These are phyloP conservation scores for Tor tambroides DNA, from an alignment of 2,113 vertebrate genomes.

Conservation along the genomic window DNA sequence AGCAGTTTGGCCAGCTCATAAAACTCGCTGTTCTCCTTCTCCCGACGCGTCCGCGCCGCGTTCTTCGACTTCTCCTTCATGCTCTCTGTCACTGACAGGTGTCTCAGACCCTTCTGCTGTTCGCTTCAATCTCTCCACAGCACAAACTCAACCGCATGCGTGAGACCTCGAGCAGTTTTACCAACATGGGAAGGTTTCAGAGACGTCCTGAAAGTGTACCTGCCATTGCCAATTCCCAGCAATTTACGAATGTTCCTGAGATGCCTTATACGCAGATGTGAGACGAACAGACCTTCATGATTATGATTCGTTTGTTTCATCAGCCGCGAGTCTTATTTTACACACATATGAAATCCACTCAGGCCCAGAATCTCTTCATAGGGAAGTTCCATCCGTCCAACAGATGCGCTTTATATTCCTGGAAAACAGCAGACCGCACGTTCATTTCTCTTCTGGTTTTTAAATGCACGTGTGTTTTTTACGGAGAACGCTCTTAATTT, in stretches of 20 bases:
- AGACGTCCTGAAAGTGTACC: not conserved
- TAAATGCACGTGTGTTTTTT: too few species aligned
- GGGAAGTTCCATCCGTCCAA: constrained; percentile 33
- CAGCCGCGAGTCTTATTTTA: constrained; percentile 35
- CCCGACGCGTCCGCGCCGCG: constrained; percentile 95
- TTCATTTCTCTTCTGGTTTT: not conserved
- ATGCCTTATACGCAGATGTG: constrained; percentile 43
- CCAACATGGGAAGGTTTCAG: constrained; percentile 3
- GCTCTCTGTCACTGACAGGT: not conserved
- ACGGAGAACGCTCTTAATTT: too few species aligned
- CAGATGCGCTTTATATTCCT: not conserved
- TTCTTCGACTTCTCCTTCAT: constrained; percentile 99
- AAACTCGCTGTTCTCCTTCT: constrained; percentile 99
- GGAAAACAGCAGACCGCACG: constrained; percentile 12
- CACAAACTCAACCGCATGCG: not conserved
- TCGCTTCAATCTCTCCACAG: constrained; percentile 43
- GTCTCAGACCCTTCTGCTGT: constrained; percentile 21
- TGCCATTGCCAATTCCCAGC: constrained; percentile 2
- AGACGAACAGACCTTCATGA: constrained; percentile 40
- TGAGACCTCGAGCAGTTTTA: constrained; percentile 8
- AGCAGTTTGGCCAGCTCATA: constrained; percentile 98
- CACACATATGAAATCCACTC: constrained; percentile 46
- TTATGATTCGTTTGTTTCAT: not conserved
- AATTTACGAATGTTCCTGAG: constrained; percentile 17
- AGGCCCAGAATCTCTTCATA: constrained; percentile 41